phyloP scores from a whole-genome alignment of 2,113 vertebrate species.

The Sylvietta virens region DNA sequence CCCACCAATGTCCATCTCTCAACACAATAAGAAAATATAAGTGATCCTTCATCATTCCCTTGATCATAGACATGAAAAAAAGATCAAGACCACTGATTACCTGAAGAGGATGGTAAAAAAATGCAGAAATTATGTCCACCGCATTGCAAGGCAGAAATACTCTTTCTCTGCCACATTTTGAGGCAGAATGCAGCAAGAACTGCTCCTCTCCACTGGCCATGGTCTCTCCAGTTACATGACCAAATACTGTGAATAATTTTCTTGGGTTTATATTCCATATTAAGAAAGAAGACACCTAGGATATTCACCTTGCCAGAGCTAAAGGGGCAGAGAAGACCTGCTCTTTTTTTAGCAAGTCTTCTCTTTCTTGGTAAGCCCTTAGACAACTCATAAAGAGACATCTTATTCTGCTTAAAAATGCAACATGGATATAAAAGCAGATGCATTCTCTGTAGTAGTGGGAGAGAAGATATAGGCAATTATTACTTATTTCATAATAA shows the following conservation, averaged over 20 bases:
- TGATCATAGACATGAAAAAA: not conserved
- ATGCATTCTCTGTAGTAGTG: not conserved
- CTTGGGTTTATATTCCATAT: not conserved
- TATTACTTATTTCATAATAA: constrained; percentile 17
- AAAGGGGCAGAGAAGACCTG: not conserved
- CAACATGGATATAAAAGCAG: not conserved
- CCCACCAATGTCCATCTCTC: not conserved
- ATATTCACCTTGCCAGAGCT: not conserved
- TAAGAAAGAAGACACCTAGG: not conserved
- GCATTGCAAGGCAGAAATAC: not conserved
- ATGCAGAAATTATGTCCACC: not conserved
- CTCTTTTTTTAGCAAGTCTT: not conserved
- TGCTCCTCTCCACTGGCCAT: not conserved
- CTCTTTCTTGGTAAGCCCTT: not conserved
- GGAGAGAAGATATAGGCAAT: not conserved
- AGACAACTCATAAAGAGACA: not conserved
- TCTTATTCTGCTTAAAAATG: not conserved
- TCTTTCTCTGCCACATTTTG: not conserved
- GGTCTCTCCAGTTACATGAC: not conserved
- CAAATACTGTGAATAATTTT: not conserved
- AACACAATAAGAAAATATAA: not conserved
- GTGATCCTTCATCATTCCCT: not conserved
- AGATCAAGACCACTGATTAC: not conserved
- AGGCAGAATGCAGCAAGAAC: not conserved
- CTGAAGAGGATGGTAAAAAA: not conserved